phyloP scores from a whole-genome alignment of 2,113 vertebrate genomes.

The Triplophysa siluroides region DNA sequence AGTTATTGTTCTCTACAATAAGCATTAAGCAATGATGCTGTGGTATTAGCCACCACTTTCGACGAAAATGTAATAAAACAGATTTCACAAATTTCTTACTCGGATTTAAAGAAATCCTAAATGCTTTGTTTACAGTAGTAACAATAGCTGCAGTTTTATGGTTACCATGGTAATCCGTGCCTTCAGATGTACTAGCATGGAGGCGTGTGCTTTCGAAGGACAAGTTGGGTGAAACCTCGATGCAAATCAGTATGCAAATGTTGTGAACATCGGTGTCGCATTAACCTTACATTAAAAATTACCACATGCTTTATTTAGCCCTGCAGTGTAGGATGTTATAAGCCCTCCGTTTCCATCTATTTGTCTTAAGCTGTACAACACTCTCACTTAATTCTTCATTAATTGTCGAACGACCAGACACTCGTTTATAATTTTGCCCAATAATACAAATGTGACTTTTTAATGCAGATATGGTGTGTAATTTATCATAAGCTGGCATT shows the following conservation, averaged over 20 bases:
- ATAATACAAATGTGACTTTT: background rate
- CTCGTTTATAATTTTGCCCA: background rate
- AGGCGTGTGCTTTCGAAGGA: background rate
- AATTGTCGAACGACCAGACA: too few species aligned
- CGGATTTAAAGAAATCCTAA: too few species aligned
- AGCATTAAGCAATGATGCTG: too few species aligned
- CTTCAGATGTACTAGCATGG: background rate
- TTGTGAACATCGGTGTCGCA: slow-evolving; percentile 7
- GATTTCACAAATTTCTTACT: too few species aligned
- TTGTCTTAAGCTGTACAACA: too few species aligned
- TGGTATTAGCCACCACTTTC: too few species aligned
- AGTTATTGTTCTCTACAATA: too few species aligned
- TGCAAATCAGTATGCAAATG: slow-evolving; percentile 25
- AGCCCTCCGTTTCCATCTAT: background rate
- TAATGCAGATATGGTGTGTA: background rate
- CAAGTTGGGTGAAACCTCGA: background rate
- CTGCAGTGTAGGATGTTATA: background rate
- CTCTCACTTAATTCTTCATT: too few species aligned
- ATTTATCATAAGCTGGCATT: background rate
- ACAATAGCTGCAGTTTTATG: background rate
- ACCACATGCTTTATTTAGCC: background rate
- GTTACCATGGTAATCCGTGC: background rate
- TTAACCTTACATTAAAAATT: slow-evolving; percentile 29
- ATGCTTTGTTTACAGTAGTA: too few species aligned
- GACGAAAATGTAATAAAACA: too few species aligned